phyloP scores from a whole-genome alignment of 2,113 vertebrate species.

The Alligator mississippiensis region DNA sequence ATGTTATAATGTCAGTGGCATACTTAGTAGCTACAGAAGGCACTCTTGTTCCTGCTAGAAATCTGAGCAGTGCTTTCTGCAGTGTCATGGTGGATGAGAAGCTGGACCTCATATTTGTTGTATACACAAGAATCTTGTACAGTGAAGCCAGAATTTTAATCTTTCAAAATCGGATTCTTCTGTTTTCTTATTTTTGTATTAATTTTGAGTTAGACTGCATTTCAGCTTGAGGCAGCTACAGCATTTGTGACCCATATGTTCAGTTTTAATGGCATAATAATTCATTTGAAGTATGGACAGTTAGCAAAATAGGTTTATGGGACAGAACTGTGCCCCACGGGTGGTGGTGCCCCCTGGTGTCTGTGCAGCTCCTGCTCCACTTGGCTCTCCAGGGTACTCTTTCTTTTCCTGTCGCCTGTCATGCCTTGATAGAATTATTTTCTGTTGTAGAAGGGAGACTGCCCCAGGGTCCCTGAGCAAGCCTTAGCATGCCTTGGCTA shows the following conservation, averaged over 20 bases:
- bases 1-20: neutral
- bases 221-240: neutral
- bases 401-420: too few species aligned
- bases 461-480: too few species aligned
- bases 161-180: neutral
- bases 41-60: neutral
- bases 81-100: accelerated
- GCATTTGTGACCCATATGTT: neutral
- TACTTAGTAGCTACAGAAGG: neutral
- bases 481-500: too few species aligned
- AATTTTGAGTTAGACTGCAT: neutral
- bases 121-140: neutral
- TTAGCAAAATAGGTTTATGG: neutral
- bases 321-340: neutral
- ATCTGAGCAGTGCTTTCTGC: neutral
- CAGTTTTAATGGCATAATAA: neutral
- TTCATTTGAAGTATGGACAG: neutral
- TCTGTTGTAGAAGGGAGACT: too few species aligned
- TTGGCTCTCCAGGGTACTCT: too few species aligned
- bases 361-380: too few species aligned
- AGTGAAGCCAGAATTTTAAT: neutral
- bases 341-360: too few species aligned
- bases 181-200: neutral
- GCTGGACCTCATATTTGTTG: neutral
- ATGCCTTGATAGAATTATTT: too few species aligned